A percentile compares a stretch with the other conserved stretches of the same genome.
Evolutionary conservation across 2,113 vertebrate genomes (phyloP).

Genomic region (Tachysurus vachellii): DNA sequence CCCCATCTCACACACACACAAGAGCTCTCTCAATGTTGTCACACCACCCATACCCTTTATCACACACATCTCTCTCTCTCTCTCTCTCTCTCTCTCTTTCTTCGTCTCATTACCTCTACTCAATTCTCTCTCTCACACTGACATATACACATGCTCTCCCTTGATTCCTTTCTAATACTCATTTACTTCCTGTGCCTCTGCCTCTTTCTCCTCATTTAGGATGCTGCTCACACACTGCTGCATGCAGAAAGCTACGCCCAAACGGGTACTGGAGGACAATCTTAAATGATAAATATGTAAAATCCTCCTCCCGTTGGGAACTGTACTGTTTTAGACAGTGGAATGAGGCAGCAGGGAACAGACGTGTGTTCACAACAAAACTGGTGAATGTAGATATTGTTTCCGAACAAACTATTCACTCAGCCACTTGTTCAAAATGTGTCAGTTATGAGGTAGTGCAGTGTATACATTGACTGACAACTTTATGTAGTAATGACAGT

Average conservation of each 20-base stretch:
- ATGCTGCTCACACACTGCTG: slow-evolving; percentile 75
- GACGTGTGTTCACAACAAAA: background rate
- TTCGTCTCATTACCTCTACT: slow-evolving; percentile 36
- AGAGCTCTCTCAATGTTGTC: slow-evolving; percentile 33
- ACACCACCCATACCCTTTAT: slow-evolving; percentile 19
- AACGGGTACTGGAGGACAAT: slow-evolving; percentile 61
- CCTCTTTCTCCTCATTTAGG: slow-evolving; percentile 64
- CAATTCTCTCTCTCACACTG: slow-evolving; percentile 26
- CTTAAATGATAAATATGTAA: slow-evolving; percentile 69
- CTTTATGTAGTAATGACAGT: background rate
- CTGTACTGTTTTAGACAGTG: slow-evolving; percentile 29
- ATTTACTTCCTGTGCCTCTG: slow-evolving; percentile 21
- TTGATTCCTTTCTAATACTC: slow-evolving; percentile 31
- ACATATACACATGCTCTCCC: slow-evolving; percentile 21
- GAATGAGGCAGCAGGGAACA: slow-evolving; percentile 42
- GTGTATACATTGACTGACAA: background rate
- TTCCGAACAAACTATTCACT: background rate
- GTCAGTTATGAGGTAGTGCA: background rate
- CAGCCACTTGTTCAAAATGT: background rate
- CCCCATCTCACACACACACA: slow-evolving; percentile 25
- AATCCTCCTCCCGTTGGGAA: slow-evolving; percentile 28
- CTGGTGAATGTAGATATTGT: background rate
- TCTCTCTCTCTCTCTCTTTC: slow-evolving; percentile 55
- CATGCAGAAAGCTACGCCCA: slow-evolving; percentile 71
- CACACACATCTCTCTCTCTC: slow-evolving; percentile 33